phyloP scores from a whole-genome alignment of 2,113 vertebrate species.

The Neolamprologus longior region DNA sequence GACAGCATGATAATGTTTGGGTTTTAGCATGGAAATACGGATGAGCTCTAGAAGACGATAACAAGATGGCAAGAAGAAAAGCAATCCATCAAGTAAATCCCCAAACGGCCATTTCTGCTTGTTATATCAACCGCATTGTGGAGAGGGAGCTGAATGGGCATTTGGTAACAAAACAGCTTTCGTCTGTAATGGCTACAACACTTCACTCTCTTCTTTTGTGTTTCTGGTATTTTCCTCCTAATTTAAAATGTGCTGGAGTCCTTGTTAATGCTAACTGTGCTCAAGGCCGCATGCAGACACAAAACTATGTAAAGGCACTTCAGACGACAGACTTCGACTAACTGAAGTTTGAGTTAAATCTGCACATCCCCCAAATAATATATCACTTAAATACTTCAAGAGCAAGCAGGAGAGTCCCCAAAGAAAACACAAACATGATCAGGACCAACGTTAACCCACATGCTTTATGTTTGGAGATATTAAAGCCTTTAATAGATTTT shows the following conservation, averaged over 20 bases:
- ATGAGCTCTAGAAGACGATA: constrained; percentile 17
- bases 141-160: not conserved
- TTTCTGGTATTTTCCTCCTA: not conserved
- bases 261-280: not conserved
- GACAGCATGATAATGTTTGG: constrained; percentile 20
- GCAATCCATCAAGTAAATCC: constrained; percentile 39
- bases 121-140: not conserved
- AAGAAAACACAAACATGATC: not conserved
- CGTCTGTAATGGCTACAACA: not conserved
- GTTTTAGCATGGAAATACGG: constrained; percentile 23
- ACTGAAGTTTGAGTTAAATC: not conserved
- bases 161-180: not conserved
- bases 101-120: constrained; percentile 20
- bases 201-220: not conserved
- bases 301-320: not conserved
- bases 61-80: constrained; percentile 16
- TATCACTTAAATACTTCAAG: not conserved
- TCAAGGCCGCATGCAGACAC: not conserved
- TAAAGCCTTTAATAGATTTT: not conserved
- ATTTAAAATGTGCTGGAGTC: not conserved
- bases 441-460: not conserved
- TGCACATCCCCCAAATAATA: not conserved
- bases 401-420: not conserved
- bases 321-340: not conserved
- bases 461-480: not conserved